Evolutionary conservation across 2,797 vertebrate genomes (phyloP), one percentile per base, ranked within the genome.

Genomic region (Intellagama lesueurii): DNA sequence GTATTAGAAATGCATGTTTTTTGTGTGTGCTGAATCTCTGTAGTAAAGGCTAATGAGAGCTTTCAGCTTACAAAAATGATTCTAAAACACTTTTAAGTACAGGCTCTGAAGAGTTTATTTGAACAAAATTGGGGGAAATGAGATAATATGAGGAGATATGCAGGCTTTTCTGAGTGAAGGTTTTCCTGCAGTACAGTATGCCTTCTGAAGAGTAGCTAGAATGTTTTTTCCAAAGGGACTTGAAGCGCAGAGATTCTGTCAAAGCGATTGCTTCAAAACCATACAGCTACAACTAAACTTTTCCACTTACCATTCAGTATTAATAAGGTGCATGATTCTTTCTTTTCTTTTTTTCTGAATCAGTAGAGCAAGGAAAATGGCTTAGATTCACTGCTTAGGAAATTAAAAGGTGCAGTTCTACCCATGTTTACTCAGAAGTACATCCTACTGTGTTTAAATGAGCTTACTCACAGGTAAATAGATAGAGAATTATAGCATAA

Each of bases 191-290:
- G 96, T 96, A 95, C 91, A 95, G 96, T 96, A 93, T 95, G 90
- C 91, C 96, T 94, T 93, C 94, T 94, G 94, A 94, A 94, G 96
- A 96, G 94, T 92, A 96, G 93, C 88, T 96, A 92, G 94, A 95
- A 77, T 68, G 24, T 95, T 96, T 96, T 94, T 94, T 90, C 91
- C 94, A 95, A 95, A 90, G 91, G 93, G 91, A 93, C 95, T 92
- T 97, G 95, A 94, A 93, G 95, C 94, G 94, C 91, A 89, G 91
- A 95, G 95, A 95, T 97, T 96, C 97, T 95, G 95, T 97, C 96
- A 97, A 95, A 96, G 92, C 95, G 96, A 96, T 96, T 97, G 96
- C 96, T 96, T 96, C 96, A 97, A 96, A 96, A 88, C 91, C 95
- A 94, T 96, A 91, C 93, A 96, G 96, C 94, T 96, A 94, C 93